Conservation (phyloP, 2,888 invertebrate genomes). For the Tipula lateralis region DNA sequence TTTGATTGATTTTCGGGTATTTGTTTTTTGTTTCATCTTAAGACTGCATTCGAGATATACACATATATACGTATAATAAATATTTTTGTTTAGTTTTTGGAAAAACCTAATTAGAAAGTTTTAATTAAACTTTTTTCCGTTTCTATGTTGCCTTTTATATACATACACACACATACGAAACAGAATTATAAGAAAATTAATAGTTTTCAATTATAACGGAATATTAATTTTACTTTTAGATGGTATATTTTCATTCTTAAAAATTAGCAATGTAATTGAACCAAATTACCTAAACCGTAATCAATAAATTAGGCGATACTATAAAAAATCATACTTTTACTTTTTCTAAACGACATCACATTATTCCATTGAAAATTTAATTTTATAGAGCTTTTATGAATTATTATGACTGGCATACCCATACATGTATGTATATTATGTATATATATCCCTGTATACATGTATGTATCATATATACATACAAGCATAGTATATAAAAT, state of each 20-base stretch:
- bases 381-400: constrained; percentile 24
- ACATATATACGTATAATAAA: no score
- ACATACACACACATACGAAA: neutral
- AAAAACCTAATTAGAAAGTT: neutral
- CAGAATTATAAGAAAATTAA: neutral
- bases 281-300: neutral
- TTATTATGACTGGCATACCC: neutral
- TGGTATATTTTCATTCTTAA: no score
- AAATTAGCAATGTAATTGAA: neutral
- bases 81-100: neutral
- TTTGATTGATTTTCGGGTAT: neutral
- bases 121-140: neutral
- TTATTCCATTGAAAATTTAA: neutral
- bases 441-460: neutral
- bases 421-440: no score
- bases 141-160: no score
- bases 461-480: neutral
- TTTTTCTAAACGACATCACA: constrained; percentile 4
- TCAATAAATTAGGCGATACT: neutral
- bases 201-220: neutral
- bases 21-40: neutral
- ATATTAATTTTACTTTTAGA: neutral
- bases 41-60: neutral
- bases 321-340: constrained; percentile 5
- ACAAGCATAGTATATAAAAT: neutral